phyloP scores from a whole-genome alignment of 37 sponge, comb jelly and placozoan genomes.

The Corticium candelabrum region DNA sequence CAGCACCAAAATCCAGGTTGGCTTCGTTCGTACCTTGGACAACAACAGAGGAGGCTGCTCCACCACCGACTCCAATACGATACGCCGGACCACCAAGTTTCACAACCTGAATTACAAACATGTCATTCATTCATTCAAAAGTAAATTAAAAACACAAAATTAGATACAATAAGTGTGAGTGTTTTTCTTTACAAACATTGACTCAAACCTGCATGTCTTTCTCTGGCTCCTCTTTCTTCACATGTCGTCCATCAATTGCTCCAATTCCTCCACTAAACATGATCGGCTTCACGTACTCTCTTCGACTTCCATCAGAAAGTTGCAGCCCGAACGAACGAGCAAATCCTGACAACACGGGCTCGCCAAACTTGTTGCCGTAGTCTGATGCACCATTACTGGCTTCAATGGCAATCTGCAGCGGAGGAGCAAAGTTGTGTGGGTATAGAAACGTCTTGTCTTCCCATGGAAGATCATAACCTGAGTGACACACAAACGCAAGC shows the following conservation, averaged over 20 bases:
- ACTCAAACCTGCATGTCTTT: constrained; percentile 7
- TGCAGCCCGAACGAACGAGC: constrained; percentile 10
- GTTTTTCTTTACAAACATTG: too few species aligned
- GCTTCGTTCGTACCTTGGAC: not conserved
- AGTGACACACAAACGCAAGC: not conserved
- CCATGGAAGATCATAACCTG: constrained; percentile 19
- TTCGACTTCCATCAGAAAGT: not conserved
- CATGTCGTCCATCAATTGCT: constrained; percentile 1
- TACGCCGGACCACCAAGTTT: constrained; percentile 21
- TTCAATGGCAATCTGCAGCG: constrained; percentile 14
- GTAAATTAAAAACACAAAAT: not conserved
- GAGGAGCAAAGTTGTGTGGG: constrained; percentile 15
- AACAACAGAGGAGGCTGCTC: constrained; percentile 10
- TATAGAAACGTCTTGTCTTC: not conserved
- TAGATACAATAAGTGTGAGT: too few species aligned
- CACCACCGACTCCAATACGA: constrained; percentile 21
- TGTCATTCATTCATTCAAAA: too few species aligned
- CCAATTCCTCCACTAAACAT: constrained; percentile 24
- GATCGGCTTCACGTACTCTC: constrained; percentile 18
- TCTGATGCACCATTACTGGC: constrained; percentile 22
- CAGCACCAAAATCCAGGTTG: constrained; percentile 15
- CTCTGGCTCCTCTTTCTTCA: constrained; percentile 3
- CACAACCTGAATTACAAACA: constrained; percentile 1
- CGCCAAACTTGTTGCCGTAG: constrained; percentile 23
- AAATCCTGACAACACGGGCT: constrained; percentile 16